Conservation (phyloP, 1,140 invertebrate genomes). For the Vollenhovia emeryi region DNA sequence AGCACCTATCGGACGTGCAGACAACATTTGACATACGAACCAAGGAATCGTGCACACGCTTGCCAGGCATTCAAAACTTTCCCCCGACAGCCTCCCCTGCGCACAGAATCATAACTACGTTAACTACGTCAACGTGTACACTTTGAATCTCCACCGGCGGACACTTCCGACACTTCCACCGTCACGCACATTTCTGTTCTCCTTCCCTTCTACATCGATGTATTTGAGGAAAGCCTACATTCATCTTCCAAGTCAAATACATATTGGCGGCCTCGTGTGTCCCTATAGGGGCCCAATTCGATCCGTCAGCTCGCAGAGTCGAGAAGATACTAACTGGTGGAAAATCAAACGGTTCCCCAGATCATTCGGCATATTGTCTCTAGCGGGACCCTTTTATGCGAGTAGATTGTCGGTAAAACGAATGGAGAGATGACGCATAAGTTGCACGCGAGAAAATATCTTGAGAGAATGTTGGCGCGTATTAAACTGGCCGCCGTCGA, state of each 20-base stretch:
- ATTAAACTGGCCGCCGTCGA: slow-evolving; percentile 79
- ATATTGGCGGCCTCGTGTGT: background rate
- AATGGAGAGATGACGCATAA: background rate
- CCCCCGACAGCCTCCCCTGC: slow-evolving; percentile 37
- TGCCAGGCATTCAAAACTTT: slow-evolving; percentile 52
- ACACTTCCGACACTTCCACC: slow-evolving; percentile 54
- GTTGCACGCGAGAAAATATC: slow-evolving; percentile 57
- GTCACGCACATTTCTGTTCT: slow-evolving; percentile 44
- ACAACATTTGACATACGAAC: slow-evolving; percentile 69
- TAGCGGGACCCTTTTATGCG: background rate
- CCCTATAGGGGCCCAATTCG: background rate
- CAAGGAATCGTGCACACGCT: slow-evolving; percentile 49
- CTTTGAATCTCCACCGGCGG: slow-evolving; percentile 5
- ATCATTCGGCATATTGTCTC: slow-evolving; percentile 1
- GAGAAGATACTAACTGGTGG: background rate
- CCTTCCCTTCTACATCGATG: background rate
- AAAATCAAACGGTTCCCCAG: background rate
- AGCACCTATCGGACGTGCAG: slow-evolving; percentile 33
- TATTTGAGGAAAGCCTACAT: background rate
- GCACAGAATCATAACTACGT: slow-evolving; percentile 56
- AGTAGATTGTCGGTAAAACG: background rate
- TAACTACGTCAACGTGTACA: slow-evolving; percentile 47
- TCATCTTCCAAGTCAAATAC: background rate
- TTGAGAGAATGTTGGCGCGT: slow-evolving; percentile 77
- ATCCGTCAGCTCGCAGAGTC: background rate